Conservation (phyloP, 2,888 invertebrate species). For the Thyatira batis region DNA sequence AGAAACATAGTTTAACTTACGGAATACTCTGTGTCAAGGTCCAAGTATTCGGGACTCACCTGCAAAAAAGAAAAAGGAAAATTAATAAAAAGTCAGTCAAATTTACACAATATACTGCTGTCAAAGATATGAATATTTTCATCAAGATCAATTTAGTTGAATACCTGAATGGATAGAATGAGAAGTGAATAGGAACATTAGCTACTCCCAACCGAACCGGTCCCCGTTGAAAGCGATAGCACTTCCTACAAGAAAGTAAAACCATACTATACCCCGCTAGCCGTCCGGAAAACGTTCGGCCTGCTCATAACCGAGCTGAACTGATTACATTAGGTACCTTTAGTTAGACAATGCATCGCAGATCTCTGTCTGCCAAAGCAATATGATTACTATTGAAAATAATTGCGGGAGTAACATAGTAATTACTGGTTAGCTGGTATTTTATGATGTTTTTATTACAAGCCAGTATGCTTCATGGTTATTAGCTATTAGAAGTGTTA, state of each 20-base stretch:
- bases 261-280: constrained; percentile 54
- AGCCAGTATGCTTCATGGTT: constrained; percentile 39
- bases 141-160: neutral
- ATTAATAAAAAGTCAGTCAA: neutral
- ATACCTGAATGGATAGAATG: constrained; percentile 20
- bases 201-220: constrained; percentile 65
- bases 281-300: constrained; percentile 60
- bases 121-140: too few species aligned
- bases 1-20: constrained; percentile 38
- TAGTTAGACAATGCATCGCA: neutral
- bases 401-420: constrained; percentile 33
- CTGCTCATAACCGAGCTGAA: constrained; percentile 12
- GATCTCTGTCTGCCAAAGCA: constrained; percentile 23
- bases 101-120: too few species aligned
- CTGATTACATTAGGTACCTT: constrained; percentile 15
- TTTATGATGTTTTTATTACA: constrained; percentile 51
- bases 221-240: constrained; percentile 79
- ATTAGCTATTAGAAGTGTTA: constrained; percentile 39
- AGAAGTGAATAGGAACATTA: constrained; percentile 40
- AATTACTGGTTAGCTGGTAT: constrained; percentile 34
- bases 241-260: constrained; percentile 82
- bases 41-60: constrained; percentile 63
- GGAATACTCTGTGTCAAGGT: constrained; percentile 39
- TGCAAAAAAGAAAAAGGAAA: constrained; percentile 44
- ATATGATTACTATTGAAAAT: constrained; percentile 31